phyloP scores from a whole-genome alignment of 2,113 vertebrate species.

The Scolopax mira region DNA sequence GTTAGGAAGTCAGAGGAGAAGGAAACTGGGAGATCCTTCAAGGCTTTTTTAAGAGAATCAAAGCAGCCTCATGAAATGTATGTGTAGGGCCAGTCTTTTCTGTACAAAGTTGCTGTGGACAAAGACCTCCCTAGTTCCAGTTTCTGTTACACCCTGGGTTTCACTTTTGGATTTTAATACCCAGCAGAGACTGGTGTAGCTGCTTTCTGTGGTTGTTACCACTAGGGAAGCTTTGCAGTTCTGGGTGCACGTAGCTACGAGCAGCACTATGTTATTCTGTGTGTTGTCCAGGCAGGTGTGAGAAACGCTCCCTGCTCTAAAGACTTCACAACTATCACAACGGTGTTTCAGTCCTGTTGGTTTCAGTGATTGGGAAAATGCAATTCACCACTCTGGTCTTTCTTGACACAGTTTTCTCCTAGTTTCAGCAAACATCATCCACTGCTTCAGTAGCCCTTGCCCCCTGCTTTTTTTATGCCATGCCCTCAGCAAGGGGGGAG shows the following conservation, averaged over 20 bases:
- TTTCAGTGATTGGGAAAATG: background rate
- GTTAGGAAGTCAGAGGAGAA: background rate
- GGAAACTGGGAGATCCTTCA: background rate
- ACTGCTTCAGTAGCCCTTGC: background rate
- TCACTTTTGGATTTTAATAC: background rate
- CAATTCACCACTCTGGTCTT: rapidly evolving
- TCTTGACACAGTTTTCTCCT: background rate
- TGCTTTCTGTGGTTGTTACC: background rate
- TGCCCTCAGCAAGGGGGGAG: background rate
- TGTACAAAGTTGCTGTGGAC: background rate
- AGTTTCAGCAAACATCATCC: background rate
- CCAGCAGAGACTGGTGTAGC: background rate
- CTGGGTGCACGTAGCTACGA: rapidly evolving
- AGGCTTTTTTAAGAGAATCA: background rate
- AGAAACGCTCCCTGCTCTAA: background rate
- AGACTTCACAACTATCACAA: background rate
- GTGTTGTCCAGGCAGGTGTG: background rate
- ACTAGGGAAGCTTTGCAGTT: background rate
- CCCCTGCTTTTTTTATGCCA: background rate
- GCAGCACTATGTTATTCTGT: background rate
- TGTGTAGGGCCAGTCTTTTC: background rate
- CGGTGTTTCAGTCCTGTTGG: background rate
- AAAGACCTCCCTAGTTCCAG: background rate
- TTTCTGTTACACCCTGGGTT: background rate
- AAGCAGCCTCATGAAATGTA: background rate